These are phyloP conservation scores for Gallirallus australis DNA, from an alignment of 2,797 vertebrate species.

Conservation along the genomic window DNA sequence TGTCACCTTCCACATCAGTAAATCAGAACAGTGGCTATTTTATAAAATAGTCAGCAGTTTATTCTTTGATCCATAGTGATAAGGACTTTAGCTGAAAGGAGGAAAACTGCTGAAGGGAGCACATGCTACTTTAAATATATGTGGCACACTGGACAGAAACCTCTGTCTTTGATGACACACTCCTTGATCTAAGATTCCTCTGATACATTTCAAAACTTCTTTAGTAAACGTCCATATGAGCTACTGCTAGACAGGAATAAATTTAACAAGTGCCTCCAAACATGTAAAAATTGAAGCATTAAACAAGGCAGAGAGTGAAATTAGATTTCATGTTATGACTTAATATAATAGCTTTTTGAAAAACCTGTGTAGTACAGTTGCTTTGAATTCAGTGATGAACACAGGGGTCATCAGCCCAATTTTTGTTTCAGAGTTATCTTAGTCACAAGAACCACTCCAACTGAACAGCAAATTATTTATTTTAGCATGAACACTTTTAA, in stretches of 20 bases:
- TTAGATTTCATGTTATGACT: neutral
- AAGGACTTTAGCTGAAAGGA: neutral
- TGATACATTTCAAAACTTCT: neutral
- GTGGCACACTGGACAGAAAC: neutral
- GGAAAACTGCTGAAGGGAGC: neutral
- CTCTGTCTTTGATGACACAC: neutral
- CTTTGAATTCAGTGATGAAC: neutral
- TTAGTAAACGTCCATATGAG: neutral
- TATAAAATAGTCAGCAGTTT: neutral
- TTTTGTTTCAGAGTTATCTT: neutral
- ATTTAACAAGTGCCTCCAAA: neutral
- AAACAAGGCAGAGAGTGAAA: neutral
- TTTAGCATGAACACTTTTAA: neutral
- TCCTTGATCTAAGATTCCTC: neutral
- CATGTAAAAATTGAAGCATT: neutral
- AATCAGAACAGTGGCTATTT: neutral
- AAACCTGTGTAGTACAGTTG: neutral
- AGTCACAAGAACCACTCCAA: neutral
- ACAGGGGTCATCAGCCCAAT: neutral
- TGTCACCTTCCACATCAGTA: neutral
- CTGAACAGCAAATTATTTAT: neutral
- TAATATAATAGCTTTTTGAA: neutral
- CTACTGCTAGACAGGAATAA: neutral
- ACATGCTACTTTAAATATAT: neutral
- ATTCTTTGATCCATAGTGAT: neutral